Conservation (phyloP, 2,113 vertebrate species). For the Eira barbara region DNA sequence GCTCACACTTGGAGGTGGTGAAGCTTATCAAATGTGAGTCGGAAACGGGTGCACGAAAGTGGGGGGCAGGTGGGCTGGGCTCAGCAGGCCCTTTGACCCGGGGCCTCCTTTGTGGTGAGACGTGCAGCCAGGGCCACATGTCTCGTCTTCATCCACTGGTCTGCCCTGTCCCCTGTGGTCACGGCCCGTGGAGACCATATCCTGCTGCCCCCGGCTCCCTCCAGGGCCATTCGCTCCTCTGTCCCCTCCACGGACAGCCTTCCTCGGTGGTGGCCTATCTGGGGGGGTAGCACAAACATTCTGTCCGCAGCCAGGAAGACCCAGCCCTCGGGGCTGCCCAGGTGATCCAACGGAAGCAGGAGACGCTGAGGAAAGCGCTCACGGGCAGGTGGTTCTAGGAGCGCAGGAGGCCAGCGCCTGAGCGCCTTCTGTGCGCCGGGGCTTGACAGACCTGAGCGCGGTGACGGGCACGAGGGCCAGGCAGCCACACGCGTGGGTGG, state of each 20-base stretch:
- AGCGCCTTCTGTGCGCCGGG: background rate
- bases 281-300: background rate
- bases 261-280: background rate
- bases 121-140: background rate
- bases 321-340: background rate
- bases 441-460: background rate
- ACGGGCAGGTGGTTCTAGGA: background rate
- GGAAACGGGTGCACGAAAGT: background rate
- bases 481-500: background rate
- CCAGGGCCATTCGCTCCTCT: background rate
- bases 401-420: background rate
- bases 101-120: background rate
- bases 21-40: conserved; percentile 97
- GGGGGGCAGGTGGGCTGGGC: background rate
- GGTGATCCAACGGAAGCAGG: background rate
- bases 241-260: background rate
- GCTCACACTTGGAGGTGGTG: conserved; percentile 96
- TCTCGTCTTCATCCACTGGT: background rate
- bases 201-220: background rate
- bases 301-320: background rate
- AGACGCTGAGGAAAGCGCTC: background rate
- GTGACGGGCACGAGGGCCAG: background rate
- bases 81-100: background rate
- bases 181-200: background rate
- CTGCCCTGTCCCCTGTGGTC: background rate